phyloP scores from a whole-genome alignment of 2,888 invertebrate species.

The Dicranocentrus wangi region DNA sequence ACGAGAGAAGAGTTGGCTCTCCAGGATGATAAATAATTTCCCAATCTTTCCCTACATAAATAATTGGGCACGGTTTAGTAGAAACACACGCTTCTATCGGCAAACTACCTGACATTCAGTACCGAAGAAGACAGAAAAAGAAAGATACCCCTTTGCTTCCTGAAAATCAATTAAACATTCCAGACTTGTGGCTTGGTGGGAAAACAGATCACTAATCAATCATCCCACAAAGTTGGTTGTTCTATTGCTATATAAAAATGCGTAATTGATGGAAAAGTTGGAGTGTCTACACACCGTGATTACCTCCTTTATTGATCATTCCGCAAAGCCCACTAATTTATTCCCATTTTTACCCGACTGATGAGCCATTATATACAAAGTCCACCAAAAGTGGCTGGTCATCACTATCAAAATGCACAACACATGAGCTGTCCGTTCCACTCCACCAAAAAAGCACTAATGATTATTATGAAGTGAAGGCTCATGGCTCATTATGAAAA shows the following conservation, averaged over 20 bases:
- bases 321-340: not conserved
- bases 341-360: slow-evolving; percentile 8
- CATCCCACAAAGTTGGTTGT: too few species aligned
- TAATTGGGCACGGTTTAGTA: too few species aligned
- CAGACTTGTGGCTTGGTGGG: slow-evolving; percentile 7
- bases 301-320: not conserved
- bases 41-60: not conserved
- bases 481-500: too few species aligned
- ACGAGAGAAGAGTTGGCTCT: slow-evolving; percentile 2
- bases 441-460: too few species aligned
- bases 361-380: not conserved
- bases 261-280: not conserved
- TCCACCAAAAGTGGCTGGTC: not conserved
- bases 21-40: slow-evolving; percentile 51
- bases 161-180: slow-evolving; percentile 53
- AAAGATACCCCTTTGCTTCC: slow-evolving; percentile 22
- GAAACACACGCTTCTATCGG: not conserved
- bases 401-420: too few species aligned
- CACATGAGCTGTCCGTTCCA: too few species aligned
- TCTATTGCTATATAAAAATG: not conserved
- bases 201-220: slow-evolving; percentile 3
- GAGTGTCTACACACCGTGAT: too few species aligned
- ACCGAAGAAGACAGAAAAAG: too few species aligned
- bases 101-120: too few species aligned
- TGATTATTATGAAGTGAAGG: too few species aligned